Percentiles rank a stretch among this genome's conserved stretches.
These are phyloP conservation scores for Scortum barcoo DNA, from an alignment of 2,113 vertebrate species.

Conservation along the genomic window DNA sequence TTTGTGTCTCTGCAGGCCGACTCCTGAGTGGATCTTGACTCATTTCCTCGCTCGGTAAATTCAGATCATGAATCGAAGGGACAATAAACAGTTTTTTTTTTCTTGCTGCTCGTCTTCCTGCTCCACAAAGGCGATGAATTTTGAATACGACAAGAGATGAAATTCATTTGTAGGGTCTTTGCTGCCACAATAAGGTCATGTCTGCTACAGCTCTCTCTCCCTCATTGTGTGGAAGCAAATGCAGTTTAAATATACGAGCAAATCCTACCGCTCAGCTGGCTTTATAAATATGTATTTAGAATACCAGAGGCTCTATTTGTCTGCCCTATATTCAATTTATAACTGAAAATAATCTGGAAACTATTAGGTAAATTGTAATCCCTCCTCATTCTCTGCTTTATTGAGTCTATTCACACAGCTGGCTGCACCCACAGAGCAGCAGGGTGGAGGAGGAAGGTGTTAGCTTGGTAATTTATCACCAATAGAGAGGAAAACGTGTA, in stretches of 20 bases:
- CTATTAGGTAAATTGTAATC: constrained; percentile 64
- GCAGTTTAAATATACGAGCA: constrained; percentile 40
- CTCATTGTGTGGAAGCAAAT: constrained; percentile 23
- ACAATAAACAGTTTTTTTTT: constrained; percentile 15
- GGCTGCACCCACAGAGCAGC: neutral
- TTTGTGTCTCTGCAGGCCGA: constrained; percentile 19
- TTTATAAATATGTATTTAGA: constrained; percentile 67
- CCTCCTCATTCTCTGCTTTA: constrained; percentile 47
- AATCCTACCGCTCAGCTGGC: constrained; percentile 55
- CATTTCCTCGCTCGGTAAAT: constrained; percentile 31
- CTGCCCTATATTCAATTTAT: constrained; percentile 60
- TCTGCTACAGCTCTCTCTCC: constrained; percentile 16
- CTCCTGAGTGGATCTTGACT: constrained; percentile 26
- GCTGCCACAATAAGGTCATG: constrained; percentile 47
- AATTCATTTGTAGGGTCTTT: constrained; percentile 60
- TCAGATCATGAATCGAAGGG: constrained; percentile 46
- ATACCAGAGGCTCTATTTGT: constrained; percentile 53
- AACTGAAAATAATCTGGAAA: constrained; percentile 65
- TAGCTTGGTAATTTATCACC: constrained; percentile 12
- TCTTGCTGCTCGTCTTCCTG: neutral
- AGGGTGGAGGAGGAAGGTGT: neutral
- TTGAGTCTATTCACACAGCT: constrained; percentile 37
- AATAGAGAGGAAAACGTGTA: neutral
- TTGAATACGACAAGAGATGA: constrained; percentile 60
- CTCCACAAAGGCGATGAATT: constrained; percentile 44